phyloP scores from a whole-genome alignment of 2,797 vertebrate genomes.

The Sebastolobus altivelis region DNA sequence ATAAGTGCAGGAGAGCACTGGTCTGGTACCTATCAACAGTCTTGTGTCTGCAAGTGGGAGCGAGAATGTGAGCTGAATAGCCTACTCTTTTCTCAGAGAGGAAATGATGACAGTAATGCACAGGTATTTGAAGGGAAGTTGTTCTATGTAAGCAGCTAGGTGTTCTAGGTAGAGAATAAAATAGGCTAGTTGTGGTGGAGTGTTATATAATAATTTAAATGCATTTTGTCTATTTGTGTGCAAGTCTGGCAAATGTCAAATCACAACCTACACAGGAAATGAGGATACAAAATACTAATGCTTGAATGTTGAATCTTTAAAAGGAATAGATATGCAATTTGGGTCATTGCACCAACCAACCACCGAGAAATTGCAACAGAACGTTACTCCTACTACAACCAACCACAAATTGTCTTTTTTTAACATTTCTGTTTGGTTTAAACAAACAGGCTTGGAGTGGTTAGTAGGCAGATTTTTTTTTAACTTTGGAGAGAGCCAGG shows the following conservation, averaged over 20 bases:
- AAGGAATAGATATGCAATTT: neutral
- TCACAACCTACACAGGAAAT: neutral
- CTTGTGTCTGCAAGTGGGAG: conserved; percentile 67
- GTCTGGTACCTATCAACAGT: conserved; percentile 73
- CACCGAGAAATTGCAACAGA: neutral
- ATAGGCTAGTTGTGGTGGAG: conserved; percentile 13
- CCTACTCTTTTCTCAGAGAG: conserved; percentile 65
- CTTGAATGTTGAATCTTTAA: neutral
- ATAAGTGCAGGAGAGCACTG: conserved; percentile 76
- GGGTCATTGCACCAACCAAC: neutral
- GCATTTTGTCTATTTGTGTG: neutral
- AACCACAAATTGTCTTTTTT: neutral
- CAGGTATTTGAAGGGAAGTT: conserved; percentile 65
- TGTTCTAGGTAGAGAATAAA: conserved; percentile 46
- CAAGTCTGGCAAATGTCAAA: conserved; percentile 6
- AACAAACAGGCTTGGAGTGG: neutral
- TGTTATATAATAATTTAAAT: conserved; percentile 24
- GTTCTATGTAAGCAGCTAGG: conserved; percentile 51
- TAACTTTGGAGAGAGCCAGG: neutral
- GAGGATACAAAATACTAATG: neutral
- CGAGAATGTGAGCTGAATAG: conserved; percentile 61
- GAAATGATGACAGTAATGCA: conserved; percentile 69
- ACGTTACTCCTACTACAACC: neutral
- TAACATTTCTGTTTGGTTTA: neutral
- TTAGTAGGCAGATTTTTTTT: neutral